Conservation (phyloP, 1,140 invertebrate species). For the Pseudobourletiella spinata region DNA sequence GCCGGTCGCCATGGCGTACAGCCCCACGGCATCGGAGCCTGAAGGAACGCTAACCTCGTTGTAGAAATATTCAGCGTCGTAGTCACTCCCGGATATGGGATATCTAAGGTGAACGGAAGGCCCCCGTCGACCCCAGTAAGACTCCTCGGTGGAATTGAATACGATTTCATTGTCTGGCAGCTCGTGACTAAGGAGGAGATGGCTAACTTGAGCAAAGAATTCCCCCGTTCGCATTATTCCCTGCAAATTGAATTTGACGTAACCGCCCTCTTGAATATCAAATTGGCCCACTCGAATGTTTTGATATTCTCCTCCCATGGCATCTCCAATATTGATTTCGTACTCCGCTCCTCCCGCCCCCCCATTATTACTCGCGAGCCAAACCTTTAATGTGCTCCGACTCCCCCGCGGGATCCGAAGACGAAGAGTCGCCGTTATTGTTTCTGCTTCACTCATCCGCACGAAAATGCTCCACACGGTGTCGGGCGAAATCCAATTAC, state of each 20-base stretch:
- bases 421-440: conserved; percentile 2
- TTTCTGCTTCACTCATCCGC: neutral
- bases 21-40: conserved; percentile 19
- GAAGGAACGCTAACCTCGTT: conserved; percentile 29
- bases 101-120: conserved; percentile 29
- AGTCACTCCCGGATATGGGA: neutral
- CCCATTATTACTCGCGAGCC: neutral
- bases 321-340: neutral
- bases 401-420: conserved; percentile 10
- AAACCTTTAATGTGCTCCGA: neutral
- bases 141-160: conserved; percentile 11
- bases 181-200: neutral
- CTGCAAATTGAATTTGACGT: conserved; percentile 21
- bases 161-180: conserved; percentile 2
- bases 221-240: conserved; percentile 10
- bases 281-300: conserved; percentile 14
- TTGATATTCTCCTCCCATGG: conserved; percentile 15
- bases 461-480: conserved; percentile 12
- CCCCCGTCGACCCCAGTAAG: conserved; percentile 30
- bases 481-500: conserved; percentile 9
- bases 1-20: conserved; percentile 26
- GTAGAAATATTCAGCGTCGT: conserved; percentile 27
- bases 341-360: neutral
- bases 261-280: conserved; percentile 7
- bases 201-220: conserved; percentile 16